A percentile compares a stretch with the other conserved stretches of the same genome.
Evolutionary conservation across 2,888 invertebrate genomes (phyloP).

Genomic region (Rutpela maculata): DNA sequence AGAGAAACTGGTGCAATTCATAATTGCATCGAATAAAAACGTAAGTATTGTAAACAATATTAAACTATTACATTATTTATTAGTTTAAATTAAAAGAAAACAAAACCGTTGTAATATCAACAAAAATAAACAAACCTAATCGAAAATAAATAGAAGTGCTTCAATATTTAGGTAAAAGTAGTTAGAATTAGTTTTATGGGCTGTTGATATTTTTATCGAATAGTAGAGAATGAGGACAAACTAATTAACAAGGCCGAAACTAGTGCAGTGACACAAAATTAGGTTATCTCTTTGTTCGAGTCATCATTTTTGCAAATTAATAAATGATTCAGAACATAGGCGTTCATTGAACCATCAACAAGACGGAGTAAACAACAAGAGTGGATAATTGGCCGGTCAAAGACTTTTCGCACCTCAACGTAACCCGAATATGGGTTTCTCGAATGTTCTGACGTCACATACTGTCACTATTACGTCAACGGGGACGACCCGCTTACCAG

Average conservation of each 20-base stretch:
- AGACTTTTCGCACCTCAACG: slow-evolving; percentile 71
- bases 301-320: slow-evolving; percentile 63
- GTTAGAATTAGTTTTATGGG: slow-evolving; percentile 27
- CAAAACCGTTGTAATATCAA: slow-evolving; percentile 38
- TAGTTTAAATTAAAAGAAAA: slow-evolving; percentile 41
- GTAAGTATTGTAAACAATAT: slow-evolving; percentile 56
- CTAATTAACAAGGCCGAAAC: slow-evolving; percentile 58
- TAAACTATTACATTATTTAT: slow-evolving; percentile 34
- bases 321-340: slow-evolving; percentile 58
- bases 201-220: slow-evolving; percentile 35
- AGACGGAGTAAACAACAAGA: slow-evolving; percentile 47
- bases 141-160: slow-evolving; percentile 45
- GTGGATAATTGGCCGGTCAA: slow-evolving; percentile 58
- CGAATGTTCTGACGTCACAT: slow-evolving; percentile 68
- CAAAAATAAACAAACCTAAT: slow-evolving; percentile 31
- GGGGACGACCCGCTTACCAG: slow-evolving; percentile 60
- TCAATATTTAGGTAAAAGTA: slow-evolving; percentile 48
- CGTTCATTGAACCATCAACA: slow-evolving; percentile 45
- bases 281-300: slow-evolving; percentile 62
- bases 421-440: slow-evolving; percentile 66
- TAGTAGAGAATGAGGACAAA: slow-evolving; percentile 56
- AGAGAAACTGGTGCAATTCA: slow-evolving; percentile 58
- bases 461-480: slow-evolving; percentile 69
- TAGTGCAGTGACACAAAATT: slow-evolving; percentile 62
- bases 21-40: slow-evolving; percentile 57